These are phyloP conservation scores for Drosophila paracracens DNA, from an alignment of 2,888 invertebrate species.

Conservation along the genomic window DNA sequence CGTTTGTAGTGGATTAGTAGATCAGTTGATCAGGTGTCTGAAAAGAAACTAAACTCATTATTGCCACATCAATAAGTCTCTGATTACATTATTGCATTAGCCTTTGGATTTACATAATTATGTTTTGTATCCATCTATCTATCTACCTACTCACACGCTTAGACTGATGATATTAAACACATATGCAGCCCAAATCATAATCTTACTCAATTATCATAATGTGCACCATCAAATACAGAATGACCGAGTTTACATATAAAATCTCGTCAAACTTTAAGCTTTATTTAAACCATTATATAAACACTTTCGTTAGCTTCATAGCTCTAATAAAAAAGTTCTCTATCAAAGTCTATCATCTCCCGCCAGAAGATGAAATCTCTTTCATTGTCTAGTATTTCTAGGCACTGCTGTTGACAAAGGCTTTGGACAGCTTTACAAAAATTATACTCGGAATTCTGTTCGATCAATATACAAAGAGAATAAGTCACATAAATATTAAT, in stretches of 20 bases:
- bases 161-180: constrained; percentile 31
- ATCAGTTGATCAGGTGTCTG: constrained; percentile 46
- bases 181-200: constrained; percentile 43
- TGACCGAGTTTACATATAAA: constrained; percentile 48
- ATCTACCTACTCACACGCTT: constrained; percentile 42
- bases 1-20: constrained; percentile 19
- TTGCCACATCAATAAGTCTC: constrained; percentile 63
- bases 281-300: constrained; percentile 9
- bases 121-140: constrained; percentile 44
- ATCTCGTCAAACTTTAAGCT: constrained; percentile 31
- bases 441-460: not conserved
- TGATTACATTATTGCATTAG: constrained; percentile 68
- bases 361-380: not conserved
- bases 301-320: constrained; percentile 6
- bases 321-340: not conserved
- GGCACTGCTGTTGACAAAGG: not conserved
- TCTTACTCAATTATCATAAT: constrained; percentile 52
- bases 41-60: constrained; percentile 38
- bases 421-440: not conserved
- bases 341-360: constrained; percentile 6
- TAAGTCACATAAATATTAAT: not conserved
- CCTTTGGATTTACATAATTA: constrained; percentile 72
- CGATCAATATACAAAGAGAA: not conserved
- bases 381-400: constrained; percentile 2
- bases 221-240: constrained; percentile 41